A percentile compares a stretch with the other conserved stretches of the same genome.
phyloP scores from a whole-genome alignment of 1,140 invertebrate genomes.

The Drosophila willistoni region DNA sequence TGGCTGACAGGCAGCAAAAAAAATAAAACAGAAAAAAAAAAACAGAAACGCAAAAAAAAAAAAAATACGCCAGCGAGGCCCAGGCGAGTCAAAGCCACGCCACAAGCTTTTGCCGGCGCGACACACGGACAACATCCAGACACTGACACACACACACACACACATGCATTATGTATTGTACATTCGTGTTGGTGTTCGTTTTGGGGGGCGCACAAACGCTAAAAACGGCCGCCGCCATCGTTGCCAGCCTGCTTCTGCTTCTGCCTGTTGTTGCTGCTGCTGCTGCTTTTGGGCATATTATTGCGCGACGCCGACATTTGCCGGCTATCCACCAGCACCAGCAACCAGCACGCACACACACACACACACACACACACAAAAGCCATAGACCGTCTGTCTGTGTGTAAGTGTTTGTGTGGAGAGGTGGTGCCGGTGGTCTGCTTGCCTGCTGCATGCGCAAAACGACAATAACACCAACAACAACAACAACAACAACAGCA shows the following conservation, averaged over 20 bases:
- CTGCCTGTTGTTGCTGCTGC: conserved; percentile 34
- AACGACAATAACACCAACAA: conserved; percentile 33
- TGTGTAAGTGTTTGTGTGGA: conserved; percentile 40
- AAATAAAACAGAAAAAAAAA: conserved; percentile 48
- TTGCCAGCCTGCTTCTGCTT: conserved; percentile 36
- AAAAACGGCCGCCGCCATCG: conserved; percentile 75
- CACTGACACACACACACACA: conserved; percentile 29
- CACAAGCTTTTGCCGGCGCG: conserved; percentile 77
- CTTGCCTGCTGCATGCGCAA: conserved; percentile 35
- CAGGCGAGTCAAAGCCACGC: conserved; percentile 70
- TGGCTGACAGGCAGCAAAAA: conserved; percentile 73
- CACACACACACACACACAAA: conserved; percentile 18
- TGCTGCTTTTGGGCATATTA: conserved; percentile 81
- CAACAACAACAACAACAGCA: conserved; percentile 29
- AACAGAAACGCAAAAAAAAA: conserved; percentile 71
- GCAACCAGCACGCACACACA: conserved; percentile 31
- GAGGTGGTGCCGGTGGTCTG: conserved; percentile 68
- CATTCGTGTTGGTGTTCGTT: conserved; percentile 35
- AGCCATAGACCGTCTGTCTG: conserved; percentile 3
- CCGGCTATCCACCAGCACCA: conserved; percentile 77
- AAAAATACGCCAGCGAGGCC: conserved; percentile 65
- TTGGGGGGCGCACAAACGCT: conserved; percentile 71
- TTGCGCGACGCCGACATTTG: conserved; percentile 65
- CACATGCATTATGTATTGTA: conserved; percentile 23
- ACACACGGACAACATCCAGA: conserved; percentile 52